Percentiles rank a stretch among this genome's conserved stretches.
Conservation (phyloP, 2,113 vertebrate species). For the Ploceus nigricollis region DNA sequence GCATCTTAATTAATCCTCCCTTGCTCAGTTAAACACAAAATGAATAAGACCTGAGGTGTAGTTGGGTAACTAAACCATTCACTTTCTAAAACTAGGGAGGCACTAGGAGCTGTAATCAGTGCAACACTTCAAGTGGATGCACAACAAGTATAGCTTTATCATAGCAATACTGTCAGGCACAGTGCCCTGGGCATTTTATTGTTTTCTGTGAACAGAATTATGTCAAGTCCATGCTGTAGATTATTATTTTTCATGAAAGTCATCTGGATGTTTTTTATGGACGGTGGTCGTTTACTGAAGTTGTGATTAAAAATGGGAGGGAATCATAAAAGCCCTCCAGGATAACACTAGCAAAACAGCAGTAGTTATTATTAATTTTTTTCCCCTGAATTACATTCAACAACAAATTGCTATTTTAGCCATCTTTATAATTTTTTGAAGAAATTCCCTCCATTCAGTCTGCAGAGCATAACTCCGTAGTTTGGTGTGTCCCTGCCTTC, state of each 20-base stretch:
- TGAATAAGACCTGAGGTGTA: not conserved
- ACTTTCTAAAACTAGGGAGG: not conserved
- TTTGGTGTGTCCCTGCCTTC: not conserved
- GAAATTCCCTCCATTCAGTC: not conserved
- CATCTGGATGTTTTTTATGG: not conserved
- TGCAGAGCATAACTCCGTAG: not conserved
- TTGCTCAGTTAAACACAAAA: not conserved
- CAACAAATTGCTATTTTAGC: not conserved
- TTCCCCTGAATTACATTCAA: not conserved
- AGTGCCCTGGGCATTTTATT: not conserved
- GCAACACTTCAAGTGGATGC: not conserved
- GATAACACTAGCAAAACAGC: not conserved
- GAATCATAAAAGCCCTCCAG: not conserved
- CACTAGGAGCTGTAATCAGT: not conserved
- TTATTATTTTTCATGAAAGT: not conserved
- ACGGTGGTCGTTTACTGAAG: not conserved
- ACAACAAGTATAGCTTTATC: not conserved
- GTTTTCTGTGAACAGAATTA: not conserved
- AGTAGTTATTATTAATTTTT: not conserved
- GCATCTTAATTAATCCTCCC: not conserved
- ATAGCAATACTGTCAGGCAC: not conserved
- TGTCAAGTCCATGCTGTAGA: not conserved
- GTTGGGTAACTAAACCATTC: not conserved
- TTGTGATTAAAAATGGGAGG: not conserved
- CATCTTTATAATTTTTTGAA: not conserved